Evolutionary conservation across 1,140 invertebrate species (phyloP), one percentile per base, ranked within the genome.

Genomic region (Bombus pascuorum): DNA sequence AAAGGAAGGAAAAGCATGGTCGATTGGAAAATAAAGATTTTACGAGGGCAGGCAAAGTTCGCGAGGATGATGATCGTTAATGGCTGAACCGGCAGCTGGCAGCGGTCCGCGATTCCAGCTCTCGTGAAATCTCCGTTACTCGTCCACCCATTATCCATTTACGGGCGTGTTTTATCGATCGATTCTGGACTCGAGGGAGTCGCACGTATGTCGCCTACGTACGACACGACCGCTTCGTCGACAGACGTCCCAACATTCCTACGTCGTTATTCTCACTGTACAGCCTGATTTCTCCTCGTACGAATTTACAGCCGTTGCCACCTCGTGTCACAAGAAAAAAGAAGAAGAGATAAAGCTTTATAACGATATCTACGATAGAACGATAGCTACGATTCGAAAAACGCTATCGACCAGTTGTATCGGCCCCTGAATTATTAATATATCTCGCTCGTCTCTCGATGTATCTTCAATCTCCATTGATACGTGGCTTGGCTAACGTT

Each of bases 91-190:
- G 75, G 65, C 76, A 89, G 81, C 81, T 84, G 75, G 59, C 74
- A 85, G 70, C 53, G 87, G 81, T 79, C 57, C 88, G 77, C 85
- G 83, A 82, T 86, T 89, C 68, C 42, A 81, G 39, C 72, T 86
- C 84, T 77, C 76, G 73, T 89, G 87, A 89, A 89, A 89, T 89
- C 85, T 89, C 85, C 72, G 88, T 89, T 85, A 89, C 86, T 89
- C 80, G 87, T 89, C 53, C 42, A n/a, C 32, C 80, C 88, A 77
- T 89, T 89, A 89, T 89, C 87, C 87, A 89, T 89, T 89, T 89
- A 89, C 76, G 80, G 75, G 57, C 71, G 76, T 89, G 85, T 89
- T 89, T 89, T 89, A 89, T 89, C 87, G 88, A 89, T 89, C 88
- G 85, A 78, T 57, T 79, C 62, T 59, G 81, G 59, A 89, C 73